A percentile compares a stretch with the other conserved stretches of the same genome.
Evolutionary conservation across 2,797 vertebrate genomes (phyloP).

Genomic region (Anolis apletophallus): DNA sequence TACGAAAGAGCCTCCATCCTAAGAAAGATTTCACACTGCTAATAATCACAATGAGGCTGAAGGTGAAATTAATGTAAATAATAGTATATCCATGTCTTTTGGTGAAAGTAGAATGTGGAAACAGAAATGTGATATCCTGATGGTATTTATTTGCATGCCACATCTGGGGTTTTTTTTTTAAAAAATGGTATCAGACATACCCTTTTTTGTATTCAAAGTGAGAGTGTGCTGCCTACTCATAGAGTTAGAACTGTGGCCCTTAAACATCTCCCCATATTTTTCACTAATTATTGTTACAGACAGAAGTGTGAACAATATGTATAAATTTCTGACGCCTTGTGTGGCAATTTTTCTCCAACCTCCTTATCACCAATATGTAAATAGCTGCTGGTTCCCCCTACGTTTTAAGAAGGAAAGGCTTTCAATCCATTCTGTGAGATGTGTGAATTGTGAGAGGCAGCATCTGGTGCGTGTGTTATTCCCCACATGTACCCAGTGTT

Average conservation of each 20-base stretch:
- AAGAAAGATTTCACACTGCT: neutral
- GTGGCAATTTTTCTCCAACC: neutral
- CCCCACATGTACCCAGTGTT: neutral
- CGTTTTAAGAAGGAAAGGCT: neutral
- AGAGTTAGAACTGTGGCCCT: too few relatives aligned
- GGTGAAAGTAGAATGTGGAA: neutral
- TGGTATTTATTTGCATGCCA: neutral
- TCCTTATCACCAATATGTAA: neutral
- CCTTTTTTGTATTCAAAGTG: neutral
- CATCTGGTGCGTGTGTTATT: neutral
- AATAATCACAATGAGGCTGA: neutral
- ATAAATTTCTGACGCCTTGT: neutral
- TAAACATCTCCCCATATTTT: neutral
- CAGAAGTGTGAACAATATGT: neutral
- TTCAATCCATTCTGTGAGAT: neutral
- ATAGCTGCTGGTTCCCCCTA: neutral
- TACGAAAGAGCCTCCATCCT: neutral
- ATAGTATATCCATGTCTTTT: neutral
- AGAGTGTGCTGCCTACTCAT: neutral
- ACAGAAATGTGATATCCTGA: neutral
- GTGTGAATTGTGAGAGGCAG: neutral
- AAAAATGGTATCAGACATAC: neutral
- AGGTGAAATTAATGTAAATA: neutral
- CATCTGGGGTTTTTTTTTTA: neutral
- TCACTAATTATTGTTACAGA: neutral